These are phyloP conservation scores for Myiozetetes cayanensis DNA, from an alignment of 2,113 vertebrate species.

Conservation along the genomic window DNA sequence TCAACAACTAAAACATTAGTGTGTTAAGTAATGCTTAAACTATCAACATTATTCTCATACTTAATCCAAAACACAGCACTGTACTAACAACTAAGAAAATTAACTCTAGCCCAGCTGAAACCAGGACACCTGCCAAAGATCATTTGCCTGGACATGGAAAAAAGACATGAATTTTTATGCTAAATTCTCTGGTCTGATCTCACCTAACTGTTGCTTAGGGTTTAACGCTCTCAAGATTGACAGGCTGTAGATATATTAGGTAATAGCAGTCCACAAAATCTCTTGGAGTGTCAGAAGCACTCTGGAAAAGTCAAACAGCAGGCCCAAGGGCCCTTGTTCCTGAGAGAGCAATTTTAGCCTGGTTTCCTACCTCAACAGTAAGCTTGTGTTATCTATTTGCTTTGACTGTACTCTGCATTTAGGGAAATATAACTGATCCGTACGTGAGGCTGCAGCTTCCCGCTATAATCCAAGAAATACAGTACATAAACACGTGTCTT, in stretches of 20 bases:
- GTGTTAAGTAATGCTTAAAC: neutral
- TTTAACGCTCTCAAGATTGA: neutral
- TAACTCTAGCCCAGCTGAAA: neutral
- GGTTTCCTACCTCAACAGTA: neutral
- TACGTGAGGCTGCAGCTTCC: neutral
- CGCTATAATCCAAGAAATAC: neutral
- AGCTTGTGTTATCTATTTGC: neutral
- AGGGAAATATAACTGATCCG: neutral
- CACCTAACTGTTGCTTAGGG: neutral
- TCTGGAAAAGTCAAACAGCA: neutral
- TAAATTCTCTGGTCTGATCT: neutral
- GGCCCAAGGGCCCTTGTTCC: neutral
- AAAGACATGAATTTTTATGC: neutral
- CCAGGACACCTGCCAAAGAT: neutral
- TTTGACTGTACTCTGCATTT: neutral
- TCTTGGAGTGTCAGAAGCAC: neutral
- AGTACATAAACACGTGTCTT: slow-evolving; percentile 20
- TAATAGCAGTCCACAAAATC: neutral
- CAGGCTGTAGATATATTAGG: neutral
- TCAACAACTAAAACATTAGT: neutral
- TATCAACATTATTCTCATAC: neutral
- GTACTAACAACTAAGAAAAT: neutral
- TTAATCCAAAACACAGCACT: neutral
- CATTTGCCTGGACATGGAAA: neutral
- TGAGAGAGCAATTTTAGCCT: neutral